Base-by-base conservation (phyloP, 2,113 vertebrate genomes). In the Xerus inauris region DNA sequence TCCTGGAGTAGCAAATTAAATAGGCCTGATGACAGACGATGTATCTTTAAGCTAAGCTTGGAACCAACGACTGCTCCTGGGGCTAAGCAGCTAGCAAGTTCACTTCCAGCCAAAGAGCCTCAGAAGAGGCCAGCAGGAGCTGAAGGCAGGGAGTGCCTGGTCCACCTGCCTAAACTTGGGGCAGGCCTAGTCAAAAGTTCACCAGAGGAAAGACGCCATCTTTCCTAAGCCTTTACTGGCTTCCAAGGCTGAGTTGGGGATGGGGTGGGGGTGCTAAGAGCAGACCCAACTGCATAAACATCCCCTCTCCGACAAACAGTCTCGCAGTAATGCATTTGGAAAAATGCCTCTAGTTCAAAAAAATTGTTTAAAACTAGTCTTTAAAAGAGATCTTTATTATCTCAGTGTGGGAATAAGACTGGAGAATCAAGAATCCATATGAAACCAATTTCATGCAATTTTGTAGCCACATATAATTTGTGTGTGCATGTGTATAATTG, bases 361-460 rank as follows among this genome's bases (percentile, higher is more conserved):
- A 45, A n/a, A 62, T 8, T 62, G 8, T 62, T 62, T 62, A 57
- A 7, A 75, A 20, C 47, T 32, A 14, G 88, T 95, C 91, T 96
- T 97, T 98, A 96, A 97, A 97, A 96, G 97, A 98, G 97, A 97
- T 95, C 92, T 97, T 98, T 98, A 98, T 98, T 97, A 98, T 98
- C 98, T 98, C 97, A 98, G 97, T 95, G 96, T 98, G 97, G 95
- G 94, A 97, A 98, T 84, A 79, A 97, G 97, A 83, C 90, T 26
- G 94, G 98, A 95, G 95, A 98, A 97, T 91, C 73, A 85, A 97
- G 92, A 92, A 91, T 84, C 97, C 98, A 98, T 97, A 87, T 98
- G 98, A 98, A 98, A 98, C 93, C 97, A 98, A 98, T 98, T 98
- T 98, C 45, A 92, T 97, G 98, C 97, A 97, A 96, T 96, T 98